Conservation (phyloP, 2,113 vertebrate genomes). For the Mormyrus lacerda region DNA sequence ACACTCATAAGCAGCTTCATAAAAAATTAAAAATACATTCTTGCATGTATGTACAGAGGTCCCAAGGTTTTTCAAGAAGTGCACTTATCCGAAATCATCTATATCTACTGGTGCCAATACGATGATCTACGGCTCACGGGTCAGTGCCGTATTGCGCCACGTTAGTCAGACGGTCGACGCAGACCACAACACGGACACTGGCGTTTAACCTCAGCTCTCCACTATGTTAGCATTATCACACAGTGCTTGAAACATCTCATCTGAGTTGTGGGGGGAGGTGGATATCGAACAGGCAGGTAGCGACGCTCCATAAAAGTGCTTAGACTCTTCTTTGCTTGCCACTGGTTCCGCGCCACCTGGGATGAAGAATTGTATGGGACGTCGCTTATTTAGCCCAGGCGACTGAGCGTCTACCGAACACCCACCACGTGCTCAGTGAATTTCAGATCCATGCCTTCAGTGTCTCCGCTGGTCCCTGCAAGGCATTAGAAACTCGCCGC, state of each 20-base stretch:
- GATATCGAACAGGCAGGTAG: neutral
- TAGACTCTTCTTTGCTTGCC: neutral
- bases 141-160: neutral
- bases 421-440: neutral
- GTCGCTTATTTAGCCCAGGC: neutral
- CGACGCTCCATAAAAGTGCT: neutral
- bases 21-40: neutral
- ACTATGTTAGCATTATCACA: neutral
- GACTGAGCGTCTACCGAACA: neutral
- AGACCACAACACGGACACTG: neutral
- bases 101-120: neutral
- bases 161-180: neutral
- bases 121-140: neutral
- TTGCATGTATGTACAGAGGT: conserved; percentile 11
- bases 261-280: neutral
- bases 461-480: neutral
- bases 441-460: neutral
- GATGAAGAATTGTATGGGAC: neutral
- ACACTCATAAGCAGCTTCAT: neutral
- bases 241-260: neutral
- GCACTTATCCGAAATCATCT: conserved; percentile 11
- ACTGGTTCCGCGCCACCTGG: neutral
- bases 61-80: neutral
- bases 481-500: neutral
- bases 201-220: neutral